Evolutionary conservation across 2,888 invertebrate species (phyloP), one percentile per base, ranked within the genome.

Genomic region (Watsonalla binaria): DNA sequence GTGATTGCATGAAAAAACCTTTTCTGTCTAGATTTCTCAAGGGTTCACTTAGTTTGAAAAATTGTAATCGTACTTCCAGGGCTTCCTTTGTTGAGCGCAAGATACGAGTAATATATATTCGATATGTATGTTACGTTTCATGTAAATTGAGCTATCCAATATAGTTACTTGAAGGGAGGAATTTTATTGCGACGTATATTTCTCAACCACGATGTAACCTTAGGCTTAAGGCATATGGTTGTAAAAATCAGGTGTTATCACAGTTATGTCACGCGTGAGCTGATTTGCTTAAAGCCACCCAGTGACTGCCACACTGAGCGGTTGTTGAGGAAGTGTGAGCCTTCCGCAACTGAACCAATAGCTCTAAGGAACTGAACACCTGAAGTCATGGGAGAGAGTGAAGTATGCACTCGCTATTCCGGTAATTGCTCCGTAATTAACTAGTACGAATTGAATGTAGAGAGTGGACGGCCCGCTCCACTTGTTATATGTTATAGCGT

Each of bases 401-500:
- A 85, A 84, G 78, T 78, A 70, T 62, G 67, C 65, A 68, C 67
- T 71, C 74, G 71, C 72, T 65, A 79, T 71, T 74, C 71, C 67
- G 72, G 81, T 88, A 87, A 89, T 88, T 88, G 79, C 76, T 60
- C 74, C 55, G 76, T 80, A 85, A 88, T 87, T 89, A 89, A 79
- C 78, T 78, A 80, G 78, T 80, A 85, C 82, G 79, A 86, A 84
- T 84, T 83, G 79, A 78, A 78, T 78, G 80, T 86, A 87, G 88
- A 89, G 90, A 89, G 89, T 84, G 80, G 84, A 78, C 71, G 78
- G 78, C 81, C 80, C 86, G 90, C 89, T 90, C 90, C 86, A 90
- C 87, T 90, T 89, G 84, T 70, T 84, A 86, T 86, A 83, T 86
- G 84, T 84, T 88, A 85, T 86, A 82, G 79, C 77, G 80, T 78